Evolutionary conservation across 2,888 invertebrate species (phyloP), one percentile per base, ranked within the genome.

Genomic region (Watsonalla cultraria): DNA sequence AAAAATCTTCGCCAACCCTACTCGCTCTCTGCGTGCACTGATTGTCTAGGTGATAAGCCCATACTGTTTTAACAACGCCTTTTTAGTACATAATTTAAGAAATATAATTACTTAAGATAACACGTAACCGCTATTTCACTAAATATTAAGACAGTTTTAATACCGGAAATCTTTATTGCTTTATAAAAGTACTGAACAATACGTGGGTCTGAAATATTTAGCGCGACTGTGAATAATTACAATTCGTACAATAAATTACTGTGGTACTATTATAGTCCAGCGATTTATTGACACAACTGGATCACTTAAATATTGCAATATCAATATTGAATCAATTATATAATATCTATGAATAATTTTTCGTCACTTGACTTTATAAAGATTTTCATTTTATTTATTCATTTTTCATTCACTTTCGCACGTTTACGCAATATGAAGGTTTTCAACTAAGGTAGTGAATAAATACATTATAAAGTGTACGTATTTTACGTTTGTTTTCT

Each of bases 31-130:
- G 57, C 56, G 54, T 61, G 46, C 61, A 59, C 59, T 63, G 76
- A 75, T 75, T 64, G 66, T 65, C 62, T 66, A 51, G 50, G 7
- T 53, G 73, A 72, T 73, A 67, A 70, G 62, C 65, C 9, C 37
- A 49, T 47, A 42, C 47, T 47, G 45, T 49, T 48, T 33, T 37
- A 48, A 24, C 14, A 39, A 49, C 24, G 49, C 35, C 49, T 53
- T 49, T 53, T 53, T 53, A 48, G 24, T 53, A 15, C 48, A 46
- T 50, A 9, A 53, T 37, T 15, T 50, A 46, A 53, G n/a, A 50
- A 50, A 50, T 50, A 39, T 45, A 13, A 49, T 50, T 49, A 37
- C 46, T 34, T 15, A 49, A 49, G 37, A 15, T 14, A 15, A 49
- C 49, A 49, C 37, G 49, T 37, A 49, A 49, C 39, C 14, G 37